Percentiles rank a stretch among this genome's conserved stretches.
Conservation (phyloP, 2,888 invertebrate species). For the Xylocampa areola region DNA sequence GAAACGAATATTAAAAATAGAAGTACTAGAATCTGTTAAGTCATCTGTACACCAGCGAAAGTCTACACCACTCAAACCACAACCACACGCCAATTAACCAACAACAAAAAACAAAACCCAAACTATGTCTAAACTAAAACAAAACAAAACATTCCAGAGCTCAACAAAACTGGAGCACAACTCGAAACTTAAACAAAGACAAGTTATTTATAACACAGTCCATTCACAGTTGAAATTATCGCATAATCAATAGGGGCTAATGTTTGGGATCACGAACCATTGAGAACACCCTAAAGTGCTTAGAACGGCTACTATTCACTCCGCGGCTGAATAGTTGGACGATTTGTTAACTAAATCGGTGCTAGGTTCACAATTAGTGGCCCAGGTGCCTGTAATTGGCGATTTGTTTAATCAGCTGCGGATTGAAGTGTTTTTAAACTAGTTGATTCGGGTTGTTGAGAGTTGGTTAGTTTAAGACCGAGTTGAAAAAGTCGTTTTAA, state of each 20-base stretch:
- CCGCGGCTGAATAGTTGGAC: constrained; percentile 49
- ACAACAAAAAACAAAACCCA: constrained; percentile 32
- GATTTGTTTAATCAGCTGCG: constrained; percentile 45
- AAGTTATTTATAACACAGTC: constrained; percentile 53
- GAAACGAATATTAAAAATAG: too few species aligned
- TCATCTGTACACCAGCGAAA: too few species aligned
- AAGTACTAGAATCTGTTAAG: too few species aligned
- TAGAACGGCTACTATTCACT: constrained; percentile 37
- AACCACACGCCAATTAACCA: constrained; percentile 32
- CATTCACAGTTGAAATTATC: constrained; percentile 51
- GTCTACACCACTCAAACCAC: constrained; percentile 1
- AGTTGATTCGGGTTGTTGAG: neutral
- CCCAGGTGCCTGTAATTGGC: constrained; percentile 52
- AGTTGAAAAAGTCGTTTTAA: too few species aligned
- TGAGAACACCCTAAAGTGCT: constrained; percentile 36
- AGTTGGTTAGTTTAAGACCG: too few species aligned
- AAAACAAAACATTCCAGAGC: constrained; percentile 33
- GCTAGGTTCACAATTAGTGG: constrained; percentile 48
- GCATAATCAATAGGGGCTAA: constrained; percentile 55
- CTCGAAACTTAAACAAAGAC: constrained; percentile 45
- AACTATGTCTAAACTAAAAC: constrained; percentile 34
- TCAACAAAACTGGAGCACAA: constrained; percentile 32
- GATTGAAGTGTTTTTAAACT: constrained; percentile 17
- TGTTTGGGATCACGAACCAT: constrained; percentile 47
- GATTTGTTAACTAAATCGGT: constrained; percentile 55